Percentiles rank a stretch among this genome's conserved stretches.
Conservation (phyloP, 2,113 vertebrate genomes). For the Anguilla japonica region DNA sequence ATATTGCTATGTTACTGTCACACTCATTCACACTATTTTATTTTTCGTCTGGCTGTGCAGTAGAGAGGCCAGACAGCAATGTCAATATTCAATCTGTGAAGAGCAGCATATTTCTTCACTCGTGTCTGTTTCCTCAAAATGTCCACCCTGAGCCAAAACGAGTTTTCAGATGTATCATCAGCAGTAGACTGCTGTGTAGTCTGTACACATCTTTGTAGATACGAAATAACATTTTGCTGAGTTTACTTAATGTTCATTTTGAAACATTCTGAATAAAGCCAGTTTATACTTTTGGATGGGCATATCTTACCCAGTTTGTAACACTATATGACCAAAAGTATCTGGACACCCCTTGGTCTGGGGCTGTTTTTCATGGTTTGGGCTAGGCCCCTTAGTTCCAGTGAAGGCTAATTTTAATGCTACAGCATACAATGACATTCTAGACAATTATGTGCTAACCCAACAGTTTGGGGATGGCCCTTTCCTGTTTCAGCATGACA, state of each 20-base stretch:
- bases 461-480: no score
- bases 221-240: not conserved
- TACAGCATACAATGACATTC: no score
- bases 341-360: no score
- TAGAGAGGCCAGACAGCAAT: not conserved
- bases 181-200: not conserved
- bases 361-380: no score
- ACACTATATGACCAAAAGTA: not conserved
- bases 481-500: no score
- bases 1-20: not conserved
- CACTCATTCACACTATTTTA: no score
- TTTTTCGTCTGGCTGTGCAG: not conserved
- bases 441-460: no score
- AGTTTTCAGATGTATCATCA: no score
- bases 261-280: not conserved
- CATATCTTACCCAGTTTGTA: not conserved
- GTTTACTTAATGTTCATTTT: not conserved
- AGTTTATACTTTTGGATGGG: not conserved
- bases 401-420: no score
- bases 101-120: not conserved
- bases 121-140: not conserved
- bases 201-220: no score
- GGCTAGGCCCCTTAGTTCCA: no score
- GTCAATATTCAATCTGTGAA: not conserved
- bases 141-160: not conserved